Evolutionary conservation across 64 coral and sea anemone species (phyloP), one percentile per base, ranked within the genome.

Genomic region (Anthopleura sola): DNA sequence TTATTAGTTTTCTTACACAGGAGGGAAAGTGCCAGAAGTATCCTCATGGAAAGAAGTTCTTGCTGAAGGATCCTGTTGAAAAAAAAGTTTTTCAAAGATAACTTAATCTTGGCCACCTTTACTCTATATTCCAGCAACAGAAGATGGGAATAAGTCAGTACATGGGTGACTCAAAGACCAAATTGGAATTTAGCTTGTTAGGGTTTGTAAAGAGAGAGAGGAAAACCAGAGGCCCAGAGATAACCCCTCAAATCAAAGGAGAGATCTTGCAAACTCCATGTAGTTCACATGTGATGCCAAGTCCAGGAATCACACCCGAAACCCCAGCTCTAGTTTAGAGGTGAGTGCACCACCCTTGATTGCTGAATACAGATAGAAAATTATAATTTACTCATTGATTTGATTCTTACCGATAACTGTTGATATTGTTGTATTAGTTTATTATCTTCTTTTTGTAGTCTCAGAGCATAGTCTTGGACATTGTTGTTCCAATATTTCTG

Each of bases 401-500:
- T 53, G 50, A 53, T 53, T 39, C 89, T 69, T 60, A 91, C 94
- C 68, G 88, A 60, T 55, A 92, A 79, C 6, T 85, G 69, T 51
- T 89, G 91, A 68, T 96, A 96, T 36, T 96, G 86, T 26, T 88
- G 88, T 31, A 92, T 96, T 34, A 96, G 80, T 49, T 92, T 75
- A 34, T 86, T 51, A 64, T 96, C 90, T 48, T 96, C 94, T 55
- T 92, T 82, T 55, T 96, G 87, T 15, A 96, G 69, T 38, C 90
- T 76, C 32, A 96, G 4, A 36, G 84, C 94, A 75, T 96, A 96
- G 53, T 96, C 94, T 46, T 92, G 94, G 26, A 96, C 40, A 55
- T 83, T 86, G 23, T 85, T 92, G 0, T 86, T 36, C 94, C 94
- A 96, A 32, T 96, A 96, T 76, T 96, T 96, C 47, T 96, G 94